These are phyloP conservation scores for Leptatherina wallacei DNA, from an alignment of 2,797 vertebrate genomes.

Conservation along the genomic window DNA sequence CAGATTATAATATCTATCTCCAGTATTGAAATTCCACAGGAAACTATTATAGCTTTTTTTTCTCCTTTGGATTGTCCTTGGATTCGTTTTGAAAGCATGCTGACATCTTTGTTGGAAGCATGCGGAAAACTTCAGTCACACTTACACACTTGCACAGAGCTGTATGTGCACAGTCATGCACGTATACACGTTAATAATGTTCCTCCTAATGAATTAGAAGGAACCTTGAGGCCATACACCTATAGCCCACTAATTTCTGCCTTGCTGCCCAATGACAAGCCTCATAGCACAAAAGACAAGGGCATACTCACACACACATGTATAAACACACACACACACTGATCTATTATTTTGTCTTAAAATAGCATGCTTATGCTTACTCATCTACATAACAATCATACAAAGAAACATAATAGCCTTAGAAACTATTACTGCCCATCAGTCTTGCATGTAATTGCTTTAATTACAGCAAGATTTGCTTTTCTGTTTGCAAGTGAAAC, in stretches of 20 bases:
- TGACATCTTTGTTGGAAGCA: constrained; percentile 47
- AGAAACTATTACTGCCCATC: constrained; percentile 44
- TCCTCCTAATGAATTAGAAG: constrained; percentile 78
- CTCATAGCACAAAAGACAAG: constrained; percentile 62
- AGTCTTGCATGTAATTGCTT: constrained; percentile 30
- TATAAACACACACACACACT: constrained; percentile 7
- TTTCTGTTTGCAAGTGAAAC: constrained; percentile 29
- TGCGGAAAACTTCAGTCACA: constrained; percentile 9
- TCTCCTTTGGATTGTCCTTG: constrained; percentile 51
- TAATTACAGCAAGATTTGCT: neutral
- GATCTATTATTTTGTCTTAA: constrained; percentile 60
- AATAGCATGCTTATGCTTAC: constrained; percentile 53
- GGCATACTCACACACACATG: constrained; percentile 30
- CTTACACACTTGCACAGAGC: constrained; percentile 6
- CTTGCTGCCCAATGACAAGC: constrained; percentile 70
- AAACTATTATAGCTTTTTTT: too few species aligned
- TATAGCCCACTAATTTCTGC: constrained; percentile 68
- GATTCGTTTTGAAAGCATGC: constrained; percentile 28
- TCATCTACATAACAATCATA: constrained; percentile 62
- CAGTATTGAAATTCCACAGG: neutral
- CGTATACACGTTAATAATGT: constrained; percentile 65
- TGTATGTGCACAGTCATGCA: constrained; percentile 21
- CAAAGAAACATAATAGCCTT: constrained; percentile 31
- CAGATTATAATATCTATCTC: neutral
- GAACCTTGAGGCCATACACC: constrained; percentile 65